Base-by-base conservation (phyloP, 2,888 invertebrate genomes). In the Philereme transversata region DNA sequence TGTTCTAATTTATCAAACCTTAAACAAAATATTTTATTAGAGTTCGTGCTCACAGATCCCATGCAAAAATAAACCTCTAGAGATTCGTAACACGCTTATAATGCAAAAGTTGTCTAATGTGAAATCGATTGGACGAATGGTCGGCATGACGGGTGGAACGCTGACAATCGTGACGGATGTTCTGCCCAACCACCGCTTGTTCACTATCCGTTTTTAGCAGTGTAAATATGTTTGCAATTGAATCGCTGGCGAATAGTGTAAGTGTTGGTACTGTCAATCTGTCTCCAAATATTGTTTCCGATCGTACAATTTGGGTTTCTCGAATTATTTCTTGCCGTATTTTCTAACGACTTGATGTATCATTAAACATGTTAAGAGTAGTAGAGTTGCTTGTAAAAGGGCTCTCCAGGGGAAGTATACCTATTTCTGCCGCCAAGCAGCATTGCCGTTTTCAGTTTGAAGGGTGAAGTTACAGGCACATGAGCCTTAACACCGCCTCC, bases 71-170 rank as follows among this genome's bases (percentile, higher is more conserved):
- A 50, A 51, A 51, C 48, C 57, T 51, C 52, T 44, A 48, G 54
- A 60, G 64, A 56, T 60, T 57, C 40, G 60, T 51, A 51, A 57
- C 53, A 62, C 66, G 72, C 70, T 74, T 77, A 75, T 76, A 76
- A 74, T 73, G 76, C 78, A 72, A 77, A 81, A 78, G 75, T 76
- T 76, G 73, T 78, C 81, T 87, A 86, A 87, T 87, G 87, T 70
- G 81, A 87, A 86, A 87, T 87, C 87, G 86, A 87, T 87, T 74
- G 71, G 57, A 72, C 67, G 66, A 68, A 70, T 68, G 68, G 62
- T 63, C 62, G 44, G 54, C 38, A 58, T 64, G 67, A 65, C 64
- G 48, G 59, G 60, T 48, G 60, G 51, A 43, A 55, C 54, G 64
- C 43, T 67, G 70, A 70, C 68, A 68, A 59, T 50, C 50, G 62